Evolutionary conservation across 1,140 invertebrate species (phyloP), one percentile per base, ranked within the genome.

Genomic region (Leptopilina clavipes): DNA sequence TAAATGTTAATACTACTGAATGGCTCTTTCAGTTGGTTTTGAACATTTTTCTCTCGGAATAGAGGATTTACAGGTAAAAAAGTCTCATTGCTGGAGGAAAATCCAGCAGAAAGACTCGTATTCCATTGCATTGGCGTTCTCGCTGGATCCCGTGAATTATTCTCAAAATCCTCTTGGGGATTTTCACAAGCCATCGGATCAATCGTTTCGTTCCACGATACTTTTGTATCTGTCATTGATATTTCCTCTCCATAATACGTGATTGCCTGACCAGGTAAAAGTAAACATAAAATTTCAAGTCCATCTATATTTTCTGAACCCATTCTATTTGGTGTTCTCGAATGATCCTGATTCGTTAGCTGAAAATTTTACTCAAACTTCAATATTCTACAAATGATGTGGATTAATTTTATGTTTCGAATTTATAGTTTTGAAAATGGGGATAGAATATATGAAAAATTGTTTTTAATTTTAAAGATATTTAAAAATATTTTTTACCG

Each of bases 191-290:
- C 91, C 25, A 90, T 87, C 0, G 92, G 92, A 84, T 93, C 92
- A 14, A 90, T 84, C 0, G 92, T 93, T n/a, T 92, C 89, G 43
- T 89, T 79, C 91, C 91, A 93, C 22, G 85, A 22, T 31, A 65
- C 14, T 65, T 65, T 22, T 31, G 59, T 37, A n/a, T 96, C 92
- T 25, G 91, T 84, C 94, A 96, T 96, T 9, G 92, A 93, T 25
- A 95, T 91, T 82, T 95, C 94, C 83, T 95, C 94, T 10, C 94
- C 95, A 89, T 96, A 95, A 86, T 96, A 97, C 56, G 93, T 93
- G 3, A 95, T 92, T 1, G 94, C 92, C 43, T 95, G 94, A 0
- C 96, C 96, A 37, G 95, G 94, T 31, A 96, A 83, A 0, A 95
- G 83, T 44, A 95, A 87, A 17, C 92, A 92, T n/a, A 97, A 88